Evolutionary conservation across 2,797 vertebrate species (phyloP).

Genomic region (Pterois miles): DNA sequence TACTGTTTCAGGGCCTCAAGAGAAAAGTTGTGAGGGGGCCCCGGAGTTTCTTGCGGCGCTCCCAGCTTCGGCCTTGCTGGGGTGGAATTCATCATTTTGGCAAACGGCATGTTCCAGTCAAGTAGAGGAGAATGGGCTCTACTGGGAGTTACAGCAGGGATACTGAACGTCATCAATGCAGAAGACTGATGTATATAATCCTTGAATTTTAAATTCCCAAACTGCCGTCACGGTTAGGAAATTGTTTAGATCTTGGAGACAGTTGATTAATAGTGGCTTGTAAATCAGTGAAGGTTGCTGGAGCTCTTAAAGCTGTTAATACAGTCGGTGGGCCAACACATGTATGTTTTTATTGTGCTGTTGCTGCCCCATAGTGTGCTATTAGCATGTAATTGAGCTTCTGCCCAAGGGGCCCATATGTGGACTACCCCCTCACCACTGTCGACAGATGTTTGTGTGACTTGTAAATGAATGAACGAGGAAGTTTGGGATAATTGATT

Average conservation of each 20-base stretch:
- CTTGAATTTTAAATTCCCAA: background rate
- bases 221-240: background rate
- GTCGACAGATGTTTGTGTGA: background rate
- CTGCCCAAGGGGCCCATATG: constrained; percentile 33
- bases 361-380: constrained; percentile 30
- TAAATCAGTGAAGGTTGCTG: constrained; percentile 1
- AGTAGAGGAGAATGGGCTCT: background rate
- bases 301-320: constrained; percentile 20
- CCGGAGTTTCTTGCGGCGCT: background rate
- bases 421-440: constrained; percentile 10
- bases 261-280: background rate
- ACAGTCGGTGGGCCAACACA: constrained; percentile 22
- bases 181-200: background rate
- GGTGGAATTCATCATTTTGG: constrained; percentile 21
- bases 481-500: background rate
- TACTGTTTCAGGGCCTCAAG: constrained; percentile 54
- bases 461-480: constrained; percentile 17
- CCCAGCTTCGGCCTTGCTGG: background rate
- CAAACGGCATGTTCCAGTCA: constrained; percentile 1
- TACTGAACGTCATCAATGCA: background rate
- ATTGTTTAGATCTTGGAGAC: constrained; percentile 3
- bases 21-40: constrained; percentile 31
- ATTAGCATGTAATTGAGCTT: constrained; percentile 59
- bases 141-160: background rate
- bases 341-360: constrained; percentile 40